Percentiles rank a stretch among this genome's conserved stretches.
These are phyloP conservation scores for Paramisgurnus dabryanus DNA, from an alignment of 2,113 vertebrate genomes.

Conservation along the genomic window DNA sequence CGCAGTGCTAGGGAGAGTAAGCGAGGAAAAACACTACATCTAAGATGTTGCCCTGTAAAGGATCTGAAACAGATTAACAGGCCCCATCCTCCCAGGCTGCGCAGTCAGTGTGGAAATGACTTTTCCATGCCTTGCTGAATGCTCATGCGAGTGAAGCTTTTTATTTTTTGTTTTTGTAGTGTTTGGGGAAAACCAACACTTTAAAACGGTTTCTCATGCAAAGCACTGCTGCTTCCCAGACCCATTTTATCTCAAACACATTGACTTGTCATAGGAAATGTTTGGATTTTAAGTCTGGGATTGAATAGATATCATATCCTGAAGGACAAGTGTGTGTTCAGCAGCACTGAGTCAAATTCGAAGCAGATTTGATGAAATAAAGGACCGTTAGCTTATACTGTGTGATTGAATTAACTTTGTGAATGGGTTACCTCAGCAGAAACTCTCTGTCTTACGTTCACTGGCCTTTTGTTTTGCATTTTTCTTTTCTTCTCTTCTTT, in stretches of 20 bases:
- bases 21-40: not conserved
- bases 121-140: constrained; percentile 63
- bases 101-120: constrained; percentile 68
- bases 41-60: constrained; percentile 45
- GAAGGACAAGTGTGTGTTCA: constrained; percentile 12
- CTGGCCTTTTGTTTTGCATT: constrained; percentile 19
- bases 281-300: not conserved
- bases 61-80: constrained; percentile 60
- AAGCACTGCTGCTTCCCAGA: constrained; percentile 32
- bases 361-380: not conserved
- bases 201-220: constrained; percentile 69
- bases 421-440: constrained; percentile 21
- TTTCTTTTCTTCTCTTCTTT: constrained; percentile 3
- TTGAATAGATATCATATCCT: not conserved
- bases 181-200: constrained; percentile 52
- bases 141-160: constrained; percentile 45
- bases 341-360: not conserved
- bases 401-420: not conserved
- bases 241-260: not conserved
- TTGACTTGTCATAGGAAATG: not conserved
- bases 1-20: not conserved
- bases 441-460: not conserved
- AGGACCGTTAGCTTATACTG: not conserved
- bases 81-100: constrained; percentile 50
- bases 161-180: constrained; percentile 17